Evolutionary conservation across 2,113 vertebrate genomes (phyloP).

Genomic region (Halichoeres trimaculatus): DNA sequence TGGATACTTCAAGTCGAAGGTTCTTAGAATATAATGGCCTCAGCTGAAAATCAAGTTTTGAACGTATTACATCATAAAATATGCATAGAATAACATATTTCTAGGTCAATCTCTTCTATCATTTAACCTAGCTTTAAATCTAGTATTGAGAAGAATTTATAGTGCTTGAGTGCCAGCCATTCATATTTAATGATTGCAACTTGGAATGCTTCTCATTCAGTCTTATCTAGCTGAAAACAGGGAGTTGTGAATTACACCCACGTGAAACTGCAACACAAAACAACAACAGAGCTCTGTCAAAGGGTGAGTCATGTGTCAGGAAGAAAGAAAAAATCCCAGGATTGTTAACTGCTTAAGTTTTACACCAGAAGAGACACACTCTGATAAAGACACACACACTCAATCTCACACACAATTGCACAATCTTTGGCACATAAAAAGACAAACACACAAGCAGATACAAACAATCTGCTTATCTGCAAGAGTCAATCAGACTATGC

Average conservation of each 20-base stretch:
- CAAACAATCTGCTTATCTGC: constrained; percentile 43
- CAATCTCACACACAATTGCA: no score
- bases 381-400: not conserved
- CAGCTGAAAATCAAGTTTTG: not conserved
- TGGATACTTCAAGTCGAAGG: not conserved
- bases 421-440: not conserved
- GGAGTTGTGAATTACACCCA: constrained; percentile 27
- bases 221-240: constrained; percentile 22
- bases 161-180: constrained; percentile 5
- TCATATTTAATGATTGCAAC: constrained; percentile 16
- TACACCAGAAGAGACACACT: not conserved
- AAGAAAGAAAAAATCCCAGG: constrained; percentile 17
- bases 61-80: no score
- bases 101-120: no score
- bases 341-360: constrained; percentile 13
- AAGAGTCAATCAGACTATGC: constrained; percentile 7
- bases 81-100: not conserved
- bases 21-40: not conserved
- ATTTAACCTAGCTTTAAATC: not conserved
- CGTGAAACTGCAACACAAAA: not conserved
- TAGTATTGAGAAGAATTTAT: not conserved
- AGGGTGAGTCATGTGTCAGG: constrained; percentile 14
- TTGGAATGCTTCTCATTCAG: constrained; percentile 13
- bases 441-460: constrained; percentile 3
- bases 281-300: constrained; percentile 3